phyloP scores from a whole-genome alignment of 2,797 vertebrate species.

The Epinephelus awoara region DNA sequence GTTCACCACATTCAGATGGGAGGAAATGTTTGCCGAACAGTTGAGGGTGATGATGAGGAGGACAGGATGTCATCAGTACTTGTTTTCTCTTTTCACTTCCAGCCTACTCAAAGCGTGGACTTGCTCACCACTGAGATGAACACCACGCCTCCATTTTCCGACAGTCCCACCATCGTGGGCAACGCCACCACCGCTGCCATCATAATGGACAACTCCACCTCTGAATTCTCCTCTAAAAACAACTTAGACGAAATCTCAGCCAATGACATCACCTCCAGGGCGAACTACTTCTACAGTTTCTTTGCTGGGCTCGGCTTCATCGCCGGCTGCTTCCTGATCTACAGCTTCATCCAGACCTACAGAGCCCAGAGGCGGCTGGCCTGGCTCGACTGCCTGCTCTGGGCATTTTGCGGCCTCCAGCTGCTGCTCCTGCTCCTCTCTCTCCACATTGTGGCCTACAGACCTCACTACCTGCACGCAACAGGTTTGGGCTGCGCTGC shows the following conservation, averaged over 20 bases:
- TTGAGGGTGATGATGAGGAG: not conserved
- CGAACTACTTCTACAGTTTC: slow-evolving; percentile 82
- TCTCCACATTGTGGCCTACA: slow-evolving; percentile 76
- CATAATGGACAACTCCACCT: not conserved
- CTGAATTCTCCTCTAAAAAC: accelerated
- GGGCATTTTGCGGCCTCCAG: slow-evolving; percentile 82
- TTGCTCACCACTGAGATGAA: not conserved
- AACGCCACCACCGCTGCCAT: not conserved
- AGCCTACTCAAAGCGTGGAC: slow-evolving; percentile 41
- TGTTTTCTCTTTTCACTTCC: slow-evolving; percentile 46
- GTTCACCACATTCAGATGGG: not conserved
- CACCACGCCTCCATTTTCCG: not conserved
- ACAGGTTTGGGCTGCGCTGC: slow-evolving; percentile 78
- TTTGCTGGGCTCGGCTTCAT: slow-evolving; percentile 79
- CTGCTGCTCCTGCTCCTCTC: slow-evolving; percentile 86
- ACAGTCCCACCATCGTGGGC: not conserved
- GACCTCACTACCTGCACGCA: slow-evolving; percentile 78
- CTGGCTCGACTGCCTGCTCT: slow-evolving; percentile 80
- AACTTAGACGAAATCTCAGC: slow-evolving; percentile 65
- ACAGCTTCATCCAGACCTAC: slow-evolving; percentile 79
- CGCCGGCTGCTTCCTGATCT: slow-evolving; percentile 80
- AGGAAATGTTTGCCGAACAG: slow-evolving; percentile 21
- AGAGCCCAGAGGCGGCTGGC: slow-evolving; percentile 56
- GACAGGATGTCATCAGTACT: slow-evolving; percentile 10
- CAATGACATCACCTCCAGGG: slow-evolving; percentile 81